phyloP scores from a whole-genome alignment of 2,797 vertebrate species.

The Tokudaia tokunoshimensis region DNA sequence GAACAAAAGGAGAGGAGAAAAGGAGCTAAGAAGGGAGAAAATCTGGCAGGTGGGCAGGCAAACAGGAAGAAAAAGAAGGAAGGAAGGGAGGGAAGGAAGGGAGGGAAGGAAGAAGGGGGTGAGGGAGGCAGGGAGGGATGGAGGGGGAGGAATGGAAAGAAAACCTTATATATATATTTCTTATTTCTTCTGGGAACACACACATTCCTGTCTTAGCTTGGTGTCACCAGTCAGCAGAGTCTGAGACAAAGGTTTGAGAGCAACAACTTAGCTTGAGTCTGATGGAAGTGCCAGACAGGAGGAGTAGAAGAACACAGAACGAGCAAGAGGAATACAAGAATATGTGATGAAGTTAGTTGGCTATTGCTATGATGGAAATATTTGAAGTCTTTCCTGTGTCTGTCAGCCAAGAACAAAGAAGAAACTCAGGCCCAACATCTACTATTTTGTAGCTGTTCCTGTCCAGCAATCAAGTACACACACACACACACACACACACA shows the following conservation, averaged over 20 bases:
- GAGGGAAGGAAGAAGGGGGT: rapidly evolving
- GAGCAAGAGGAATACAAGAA: neutral
- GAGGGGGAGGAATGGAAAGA: neutral
- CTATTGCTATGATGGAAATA: neutral
- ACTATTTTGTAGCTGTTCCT: neutral
- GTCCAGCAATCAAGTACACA: neutral
- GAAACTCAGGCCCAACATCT: neutral
- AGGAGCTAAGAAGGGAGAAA: neutral
- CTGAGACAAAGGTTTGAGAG: neutral
- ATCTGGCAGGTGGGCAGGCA: neutral
- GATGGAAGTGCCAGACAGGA: neutral
- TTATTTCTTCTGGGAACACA: neutral
- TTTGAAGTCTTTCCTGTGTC: neutral
- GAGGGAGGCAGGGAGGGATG: rapidly evolving
- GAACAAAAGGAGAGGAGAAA: neutral
- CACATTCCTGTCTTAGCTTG: neutral
- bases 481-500: neutral
- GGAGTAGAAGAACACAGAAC: neutral
- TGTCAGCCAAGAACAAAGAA: neutral
- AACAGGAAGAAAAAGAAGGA: neutral
- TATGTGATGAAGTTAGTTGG: neutral
- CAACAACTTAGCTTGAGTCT: neutral
- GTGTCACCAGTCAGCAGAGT: neutral
- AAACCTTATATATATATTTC: neutral
- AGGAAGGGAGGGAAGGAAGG: too few species aligned